Evolutionary conservation across 1,140 invertebrate species (phyloP).

Genomic region (Drosophila kanapiae): DNA sequence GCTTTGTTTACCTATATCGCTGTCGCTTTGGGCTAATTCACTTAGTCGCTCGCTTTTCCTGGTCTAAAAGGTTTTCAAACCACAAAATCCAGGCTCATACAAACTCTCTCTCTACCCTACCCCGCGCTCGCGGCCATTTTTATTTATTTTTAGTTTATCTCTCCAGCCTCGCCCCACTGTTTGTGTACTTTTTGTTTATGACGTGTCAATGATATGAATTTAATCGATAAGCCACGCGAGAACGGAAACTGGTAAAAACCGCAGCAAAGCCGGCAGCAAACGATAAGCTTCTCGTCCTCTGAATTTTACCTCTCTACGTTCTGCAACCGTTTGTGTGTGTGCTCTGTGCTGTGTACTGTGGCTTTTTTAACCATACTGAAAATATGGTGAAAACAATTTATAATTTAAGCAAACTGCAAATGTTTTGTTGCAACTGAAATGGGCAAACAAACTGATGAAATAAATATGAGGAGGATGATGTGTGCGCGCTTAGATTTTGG

Average conservation of each 20-base stretch:
- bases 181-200: conserved; percentile 43
- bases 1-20: conserved; percentile 28
- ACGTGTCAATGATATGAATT: conserved; percentile 55
- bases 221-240: conserved; percentile 50
- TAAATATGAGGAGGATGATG: conserved; percentile 16
- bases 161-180: not conserved
- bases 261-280: conserved; percentile 39
- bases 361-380: conserved; percentile 38
- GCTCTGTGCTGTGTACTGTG: conserved; percentile 3
- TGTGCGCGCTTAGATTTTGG: conserved; percentile 7
- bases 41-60: conserved; percentile 26
- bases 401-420: conserved; percentile 44
- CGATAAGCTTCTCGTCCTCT: conserved; percentile 40
- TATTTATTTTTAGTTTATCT: conserved; percentile 49
- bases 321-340: not conserved
- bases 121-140: not conserved
- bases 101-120: not conserved
- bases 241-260: conserved; percentile 47
- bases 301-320: not conserved
- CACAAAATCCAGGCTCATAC: conserved; percentile 31
- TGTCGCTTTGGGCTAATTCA: conserved; percentile 43
- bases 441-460: conserved; percentile 17
- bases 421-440: conserved; percentile 23
- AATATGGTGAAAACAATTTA: conserved; percentile 45
- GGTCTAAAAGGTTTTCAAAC: conserved; percentile 50